phyloP scores from a whole-genome alignment of 2,797 vertebrate species.

The Tolypeutes matacus region DNA sequence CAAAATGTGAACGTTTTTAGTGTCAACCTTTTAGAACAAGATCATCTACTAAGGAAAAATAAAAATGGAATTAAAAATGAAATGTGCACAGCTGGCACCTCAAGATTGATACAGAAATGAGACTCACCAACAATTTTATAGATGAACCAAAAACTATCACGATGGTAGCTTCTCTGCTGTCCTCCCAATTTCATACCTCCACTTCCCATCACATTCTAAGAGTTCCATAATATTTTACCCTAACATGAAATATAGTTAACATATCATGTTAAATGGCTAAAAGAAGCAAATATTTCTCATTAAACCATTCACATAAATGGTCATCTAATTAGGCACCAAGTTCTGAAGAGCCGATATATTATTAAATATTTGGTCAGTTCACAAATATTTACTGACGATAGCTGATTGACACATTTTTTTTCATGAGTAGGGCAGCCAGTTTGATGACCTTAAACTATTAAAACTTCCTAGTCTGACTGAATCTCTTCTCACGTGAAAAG shows the following conservation, averaged over 20 bases:
- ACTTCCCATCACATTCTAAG: not conserved
- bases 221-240: not conserved
- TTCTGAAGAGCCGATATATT: not conserved
- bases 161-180: not conserved
- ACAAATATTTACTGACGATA: not conserved
- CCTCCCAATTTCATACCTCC: not conserved
- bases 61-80: constrained; percentile 53
- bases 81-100: not conserved
- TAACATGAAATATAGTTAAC: not conserved
- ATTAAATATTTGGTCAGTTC: not conserved
- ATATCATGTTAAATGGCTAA: not conserved
- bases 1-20: constrained; percentile 61
- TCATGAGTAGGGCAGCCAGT: too few relatives aligned
- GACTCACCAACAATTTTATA: not conserved
- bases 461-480: not conserved
- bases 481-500: not conserved
- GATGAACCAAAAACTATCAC: not conserved
- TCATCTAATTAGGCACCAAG: constrained; percentile 7
- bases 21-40: constrained; percentile 64
- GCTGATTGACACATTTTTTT: not conserved
- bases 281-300: not conserved
- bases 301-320: not conserved
- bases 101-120: not conserved
- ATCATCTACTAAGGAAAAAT: constrained; percentile 40
- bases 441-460: too few relatives aligned